Percentiles rank a stretch among this genome's conserved stretches.
These are phyloP conservation scores for Argya squamiceps DNA, from an alignment of 2,797 vertebrate species.

Conservation along the genomic window DNA sequence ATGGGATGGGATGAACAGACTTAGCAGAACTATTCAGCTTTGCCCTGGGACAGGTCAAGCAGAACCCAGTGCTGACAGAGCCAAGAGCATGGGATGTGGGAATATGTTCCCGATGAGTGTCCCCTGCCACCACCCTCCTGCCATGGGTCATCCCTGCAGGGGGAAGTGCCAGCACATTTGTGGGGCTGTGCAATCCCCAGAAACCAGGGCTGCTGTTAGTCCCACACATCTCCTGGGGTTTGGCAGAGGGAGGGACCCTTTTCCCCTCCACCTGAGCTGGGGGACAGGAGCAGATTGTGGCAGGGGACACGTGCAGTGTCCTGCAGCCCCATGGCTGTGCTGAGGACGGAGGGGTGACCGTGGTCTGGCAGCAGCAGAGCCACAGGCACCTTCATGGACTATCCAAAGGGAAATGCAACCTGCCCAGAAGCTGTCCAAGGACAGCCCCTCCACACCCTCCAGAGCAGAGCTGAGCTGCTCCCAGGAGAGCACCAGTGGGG, in stretches of 20 bases:
- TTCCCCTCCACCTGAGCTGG: neutral
- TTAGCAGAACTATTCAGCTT: neutral
- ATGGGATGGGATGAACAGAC: too few species aligned
- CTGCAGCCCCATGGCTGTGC: neutral
- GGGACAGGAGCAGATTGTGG: neutral
- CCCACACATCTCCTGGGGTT: neutral
- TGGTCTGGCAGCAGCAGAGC: neutral
- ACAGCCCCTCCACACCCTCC: neutral
- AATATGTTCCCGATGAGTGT: neutral
- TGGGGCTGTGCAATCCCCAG: neutral
- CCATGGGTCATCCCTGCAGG: neutral
- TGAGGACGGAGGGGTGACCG: accelerated
- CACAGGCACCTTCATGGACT: neutral
- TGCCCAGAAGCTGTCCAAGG: neutral
- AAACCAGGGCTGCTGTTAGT: neutral
- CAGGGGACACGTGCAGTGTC: neutral
- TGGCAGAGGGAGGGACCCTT: neutral
- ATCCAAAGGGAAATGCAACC: neutral
- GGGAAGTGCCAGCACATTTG: neutral
- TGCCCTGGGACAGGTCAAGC: neutral
- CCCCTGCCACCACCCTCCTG: neutral
- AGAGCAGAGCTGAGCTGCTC: neutral
- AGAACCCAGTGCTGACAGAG: neutral
- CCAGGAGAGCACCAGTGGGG: neutral
- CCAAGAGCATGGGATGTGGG: accelerated